Percentiles rank a stretch among this genome's conserved stretches.
These are phyloP conservation scores for Eurystomus glaucurus DNA, from an alignment of 2,797 vertebrate genomes.

Conservation along the genomic window DNA sequence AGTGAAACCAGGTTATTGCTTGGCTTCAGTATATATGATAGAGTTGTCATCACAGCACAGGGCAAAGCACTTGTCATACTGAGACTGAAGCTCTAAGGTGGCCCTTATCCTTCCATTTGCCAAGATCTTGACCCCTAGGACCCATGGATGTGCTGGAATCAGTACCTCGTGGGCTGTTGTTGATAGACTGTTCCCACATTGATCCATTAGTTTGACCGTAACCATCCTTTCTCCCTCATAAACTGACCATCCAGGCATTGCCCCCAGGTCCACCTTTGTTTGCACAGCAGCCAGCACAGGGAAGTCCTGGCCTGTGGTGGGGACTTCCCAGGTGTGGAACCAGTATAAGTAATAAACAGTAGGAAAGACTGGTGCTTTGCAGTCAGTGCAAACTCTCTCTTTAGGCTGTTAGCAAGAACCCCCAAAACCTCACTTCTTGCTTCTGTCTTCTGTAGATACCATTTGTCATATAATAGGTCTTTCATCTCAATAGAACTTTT, in stretches of 20 bases:
- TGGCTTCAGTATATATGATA: background rate
- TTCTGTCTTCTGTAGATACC: slow-evolving; percentile 32
- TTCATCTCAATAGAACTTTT: slow-evolving; percentile 62
- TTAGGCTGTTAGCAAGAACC: background rate
- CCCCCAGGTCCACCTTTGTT: background rate
- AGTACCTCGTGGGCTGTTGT: accelerated
- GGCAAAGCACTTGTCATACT: background rate
- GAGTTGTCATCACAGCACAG: background rate
- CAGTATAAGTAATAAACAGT: background rate
- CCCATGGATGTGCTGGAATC: accelerated
- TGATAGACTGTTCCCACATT: accelerated
- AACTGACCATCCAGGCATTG: background rate
- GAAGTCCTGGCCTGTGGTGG: background rate
- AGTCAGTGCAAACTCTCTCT: background rate
- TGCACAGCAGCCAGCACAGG: background rate
- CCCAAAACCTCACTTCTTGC: background rate
- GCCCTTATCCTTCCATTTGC: background rate
- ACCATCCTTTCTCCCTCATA: background rate
- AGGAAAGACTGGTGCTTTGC: background rate
- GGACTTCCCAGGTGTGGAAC: background rate
- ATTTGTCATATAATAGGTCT: slow-evolving; percentile 14
- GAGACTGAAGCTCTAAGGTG: background rate
- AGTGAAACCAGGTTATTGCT: background rate
- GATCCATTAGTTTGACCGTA: background rate
- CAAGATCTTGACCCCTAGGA: background rate